A percentile compares a stretch with the other conserved stretches of the same genome.
Evolutionary conservation across 2,888 invertebrate species (phyloP).

Genomic region (Gortyna flavago): DNA sequence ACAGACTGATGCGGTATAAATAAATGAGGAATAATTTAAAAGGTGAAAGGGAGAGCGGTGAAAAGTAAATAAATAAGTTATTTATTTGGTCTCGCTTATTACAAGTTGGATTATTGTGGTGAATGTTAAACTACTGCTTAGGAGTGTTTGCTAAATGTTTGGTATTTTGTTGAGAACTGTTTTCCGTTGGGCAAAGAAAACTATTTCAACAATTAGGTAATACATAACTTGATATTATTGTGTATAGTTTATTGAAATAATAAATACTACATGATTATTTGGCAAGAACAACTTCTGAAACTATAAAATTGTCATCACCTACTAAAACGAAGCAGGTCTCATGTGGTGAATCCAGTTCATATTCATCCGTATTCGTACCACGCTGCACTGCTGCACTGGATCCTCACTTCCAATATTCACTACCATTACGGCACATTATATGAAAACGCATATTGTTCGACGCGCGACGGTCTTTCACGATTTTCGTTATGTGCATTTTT

Average conservation of each 20-base stretch:
- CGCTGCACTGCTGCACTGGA: conserved; percentile 1
- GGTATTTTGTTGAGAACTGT: not conserved
- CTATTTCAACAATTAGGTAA: not conserved
- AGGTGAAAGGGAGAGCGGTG: too few species aligned
- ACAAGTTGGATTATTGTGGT: not conserved
- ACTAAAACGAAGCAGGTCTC: too few species aligned
- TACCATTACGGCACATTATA: conserved; percentile 39
- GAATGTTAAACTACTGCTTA: too few species aligned
- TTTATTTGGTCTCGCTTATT: conserved; percentile 15
- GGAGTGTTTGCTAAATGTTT: not conserved
- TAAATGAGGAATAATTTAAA: conserved; percentile 24
- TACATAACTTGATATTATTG: not conserved
- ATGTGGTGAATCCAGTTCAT: not conserved
- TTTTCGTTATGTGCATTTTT: conserved; percentile 47
- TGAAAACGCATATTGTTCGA: conserved; percentile 62
- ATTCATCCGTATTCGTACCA: not conserved
- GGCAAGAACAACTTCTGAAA: not conserved
- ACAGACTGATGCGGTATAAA: conserved; percentile 39
- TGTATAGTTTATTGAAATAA: not conserved
- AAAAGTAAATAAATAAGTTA: conserved; percentile 8
- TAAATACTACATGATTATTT: not conserved
- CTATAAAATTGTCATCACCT: not conserved
- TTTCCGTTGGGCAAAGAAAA: not conserved
- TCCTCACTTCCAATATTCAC: conserved; percentile 1
- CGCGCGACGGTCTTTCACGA: conserved; percentile 55